A percentile compares a stretch with the other conserved stretches of the same genome.
Evolutionary conservation across 2,797 vertebrate genomes (phyloP).

Genomic region (Gymnocypris eckloni): DNA sequence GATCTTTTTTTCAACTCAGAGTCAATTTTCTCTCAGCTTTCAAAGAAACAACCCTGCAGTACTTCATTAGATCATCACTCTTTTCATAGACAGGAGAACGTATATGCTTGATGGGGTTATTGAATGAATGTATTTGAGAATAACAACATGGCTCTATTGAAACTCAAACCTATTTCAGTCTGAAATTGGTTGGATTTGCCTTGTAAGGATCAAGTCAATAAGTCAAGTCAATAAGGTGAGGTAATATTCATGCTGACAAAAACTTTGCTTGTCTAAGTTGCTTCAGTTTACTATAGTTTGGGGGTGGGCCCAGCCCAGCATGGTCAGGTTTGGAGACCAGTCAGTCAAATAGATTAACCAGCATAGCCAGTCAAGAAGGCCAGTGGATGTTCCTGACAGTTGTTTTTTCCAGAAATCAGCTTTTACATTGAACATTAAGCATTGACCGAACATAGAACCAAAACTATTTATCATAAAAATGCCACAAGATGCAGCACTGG

Average conservation of each 20-base stretch:
- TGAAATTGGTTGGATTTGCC: slow-evolving; percentile 7
- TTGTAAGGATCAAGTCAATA: background rate
- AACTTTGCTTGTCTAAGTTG: background rate
- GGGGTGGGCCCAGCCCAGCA: background rate
- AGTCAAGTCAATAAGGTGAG: background rate
- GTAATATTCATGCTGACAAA: background rate
- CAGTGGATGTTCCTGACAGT: background rate
- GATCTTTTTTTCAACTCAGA: background rate
- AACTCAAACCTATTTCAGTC: slow-evolving; percentile 1
- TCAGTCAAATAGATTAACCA: background rate
- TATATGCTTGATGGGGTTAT: slow-evolving; percentile 19
- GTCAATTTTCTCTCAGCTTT: slow-evolving; percentile 1
- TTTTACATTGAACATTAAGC: background rate
- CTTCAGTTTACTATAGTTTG: background rate
- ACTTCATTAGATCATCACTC: slow-evolving; percentile 19
- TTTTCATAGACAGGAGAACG: slow-evolving; percentile 3
- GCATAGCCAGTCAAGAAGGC: background rate
- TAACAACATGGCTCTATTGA: slow-evolving; percentile 4
- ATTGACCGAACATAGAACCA: background rate
- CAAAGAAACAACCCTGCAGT: slow-evolving; percentile 15
- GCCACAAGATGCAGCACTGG: no score
- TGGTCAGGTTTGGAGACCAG: background rate
- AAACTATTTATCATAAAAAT: background rate
- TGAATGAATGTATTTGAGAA: slow-evolving; percentile 1
- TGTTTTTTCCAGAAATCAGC: background rate